Conservation (phyloP, 2,888 invertebrate species). For the Caenorhabditis auriculariae region DNA sequence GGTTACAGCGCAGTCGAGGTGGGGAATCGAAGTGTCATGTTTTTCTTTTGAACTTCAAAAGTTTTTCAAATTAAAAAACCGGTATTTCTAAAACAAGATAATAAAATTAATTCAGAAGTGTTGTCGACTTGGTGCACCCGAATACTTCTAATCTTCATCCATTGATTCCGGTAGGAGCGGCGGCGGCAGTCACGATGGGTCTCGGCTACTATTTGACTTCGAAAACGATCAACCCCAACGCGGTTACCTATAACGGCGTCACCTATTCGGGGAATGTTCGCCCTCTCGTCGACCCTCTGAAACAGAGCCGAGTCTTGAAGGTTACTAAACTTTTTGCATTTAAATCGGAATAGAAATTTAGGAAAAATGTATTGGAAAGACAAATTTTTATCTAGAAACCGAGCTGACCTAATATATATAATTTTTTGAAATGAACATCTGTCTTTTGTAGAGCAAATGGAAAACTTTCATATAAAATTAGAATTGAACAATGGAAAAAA, state of each 20-base stretch:
- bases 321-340: conserved; percentile 11
- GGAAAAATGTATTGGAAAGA: too few relatives aligned
- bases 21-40: too few relatives aligned
- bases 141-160: conserved; percentile 15
- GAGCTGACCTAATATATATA: too few relatives aligned
- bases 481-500: too few relatives aligned
- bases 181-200: conserved; percentile 48
- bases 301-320: conserved; percentile 46
- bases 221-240: conserved; percentile 8
- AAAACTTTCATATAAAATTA: too few relatives aligned
- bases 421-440: too few relatives aligned
- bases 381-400: too few relatives aligned
- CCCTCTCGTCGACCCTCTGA: conserved; percentile 38
- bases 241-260: conserved; percentile 18
- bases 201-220: conserved; percentile 42
- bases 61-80: too few relatives aligned
- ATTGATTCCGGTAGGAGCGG: conserved; percentile 36
- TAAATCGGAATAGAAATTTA: not conserved
- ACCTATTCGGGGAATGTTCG: conserved; percentile 38
- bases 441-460: too few relatives aligned
- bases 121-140: conserved; percentile 30
- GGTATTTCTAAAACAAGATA: too few relatives aligned
- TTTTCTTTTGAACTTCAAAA: not conserved
- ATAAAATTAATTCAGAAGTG: too few relatives aligned
- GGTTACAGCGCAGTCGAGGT: conserved; percentile 37